Evolutionary conservation across 2,888 invertebrate species (phyloP), one percentile per base, ranked within the genome.

Genomic region (Agrotis segetum): DNA sequence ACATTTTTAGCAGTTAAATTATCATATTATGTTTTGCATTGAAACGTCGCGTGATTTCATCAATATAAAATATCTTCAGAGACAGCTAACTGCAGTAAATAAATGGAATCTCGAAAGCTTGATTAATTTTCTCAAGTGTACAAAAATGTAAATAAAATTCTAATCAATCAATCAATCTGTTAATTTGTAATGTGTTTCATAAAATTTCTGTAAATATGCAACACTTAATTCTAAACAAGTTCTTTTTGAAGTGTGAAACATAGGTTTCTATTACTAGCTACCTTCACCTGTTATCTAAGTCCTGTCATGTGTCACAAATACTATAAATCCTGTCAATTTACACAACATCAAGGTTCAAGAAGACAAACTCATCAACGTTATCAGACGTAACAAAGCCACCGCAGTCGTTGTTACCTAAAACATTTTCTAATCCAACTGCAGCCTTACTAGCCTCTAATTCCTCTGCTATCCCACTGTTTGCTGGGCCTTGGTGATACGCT

Each of bases 401-500:
- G 81, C 77, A 85, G 72, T 77, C 65, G 65, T 72, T 53, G 49
- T 72, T 76, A 71, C 71, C 61, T 52, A 69, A 60, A 78, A 76
- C 55, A 68, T 70, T 64, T 76, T 71, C 52, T 83, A 79, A 85
- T 85, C 85, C 66, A 77, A 70, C 77, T 79, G 76, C 77, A 86
- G 79, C 81, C 79, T 81, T 83, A 79, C 80, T 77, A 77, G 75
- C 77, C 78, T 77, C 78, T 87, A 87, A 88, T 85, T 85, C 84
- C 77, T 80, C 65, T 63, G 78, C 77, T 79, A 73, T 52, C 75
- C 77, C 83, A 88, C 79, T 92, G 88, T 93, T 93, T 92, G 87
- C 84, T 72, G 82, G 87, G 81, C 92, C 93, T 93, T 92, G 90
- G 79, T 85, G 88, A 88, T 89, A 89, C 79, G 78, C 85, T 89